Evolutionary conservation across 1,140 invertebrate genomes (phyloP).

Genomic region (Drosophila parvula): DNA sequence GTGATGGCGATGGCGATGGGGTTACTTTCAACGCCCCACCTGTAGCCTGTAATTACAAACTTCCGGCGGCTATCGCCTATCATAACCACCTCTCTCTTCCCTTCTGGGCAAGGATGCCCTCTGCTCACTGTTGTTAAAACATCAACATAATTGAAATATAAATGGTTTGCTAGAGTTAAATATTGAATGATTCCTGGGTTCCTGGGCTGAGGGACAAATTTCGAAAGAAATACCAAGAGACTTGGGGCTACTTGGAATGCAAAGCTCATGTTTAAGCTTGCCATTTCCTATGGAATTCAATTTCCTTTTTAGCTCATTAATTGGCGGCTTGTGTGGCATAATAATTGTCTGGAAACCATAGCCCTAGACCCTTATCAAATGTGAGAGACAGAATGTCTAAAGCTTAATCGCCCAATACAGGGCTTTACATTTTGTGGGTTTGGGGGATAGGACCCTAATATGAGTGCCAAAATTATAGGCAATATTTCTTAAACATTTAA

Average conservation of each 20-base stretch:
- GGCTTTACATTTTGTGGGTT: background rate
- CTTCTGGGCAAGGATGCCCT: background rate
- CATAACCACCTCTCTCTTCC: no score
- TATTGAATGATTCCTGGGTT: conserved; percentile 20
- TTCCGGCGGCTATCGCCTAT: conserved; percentile 41
- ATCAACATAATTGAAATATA: conserved; percentile 67
- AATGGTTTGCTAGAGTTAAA: conserved; percentile 49
- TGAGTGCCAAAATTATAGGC: background rate
- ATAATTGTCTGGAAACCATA: conserved; percentile 6
- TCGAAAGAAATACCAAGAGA: background rate
- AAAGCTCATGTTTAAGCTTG: conserved; percentile 14
- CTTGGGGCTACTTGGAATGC: conserved; percentile 7
- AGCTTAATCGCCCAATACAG: background rate
- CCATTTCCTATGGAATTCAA: conserved; percentile 6
- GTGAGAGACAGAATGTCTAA: background rate
- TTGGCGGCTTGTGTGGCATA: conserved; percentile 10
- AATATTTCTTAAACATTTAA: background rate
- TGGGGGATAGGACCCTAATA: background rate
- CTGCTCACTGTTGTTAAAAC: conserved; percentile 23
- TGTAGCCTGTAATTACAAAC: conserved; percentile 57
- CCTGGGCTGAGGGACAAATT: no score
- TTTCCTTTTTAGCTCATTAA: conserved; percentile 15
- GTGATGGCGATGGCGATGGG: background rate
- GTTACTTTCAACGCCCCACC: conserved; percentile 42
- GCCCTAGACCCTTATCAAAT: conserved; percentile 9